Evolutionary conservation across 2,113 vertebrate genomes (phyloP).

Genomic region (Riparia riparia): DNA sequence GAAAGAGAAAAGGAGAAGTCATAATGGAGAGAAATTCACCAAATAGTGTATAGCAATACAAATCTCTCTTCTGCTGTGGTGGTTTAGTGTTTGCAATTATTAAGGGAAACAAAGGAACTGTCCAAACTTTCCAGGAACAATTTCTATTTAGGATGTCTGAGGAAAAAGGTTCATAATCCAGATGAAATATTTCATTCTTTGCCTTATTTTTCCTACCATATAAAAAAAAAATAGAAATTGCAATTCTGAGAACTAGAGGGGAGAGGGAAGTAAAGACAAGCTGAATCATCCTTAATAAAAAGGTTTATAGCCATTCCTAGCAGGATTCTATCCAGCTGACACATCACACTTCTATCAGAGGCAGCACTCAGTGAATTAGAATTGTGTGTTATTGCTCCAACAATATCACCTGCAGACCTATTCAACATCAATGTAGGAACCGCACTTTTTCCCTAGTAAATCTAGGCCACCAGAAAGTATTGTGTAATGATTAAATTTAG

Average conservation of each 20-base stretch:
- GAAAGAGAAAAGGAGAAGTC: neutral
- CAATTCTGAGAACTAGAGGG: neutral
- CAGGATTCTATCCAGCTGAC: conserved; percentile 14
- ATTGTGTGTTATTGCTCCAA: neutral
- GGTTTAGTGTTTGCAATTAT: neutral
- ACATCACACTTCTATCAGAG: neutral
- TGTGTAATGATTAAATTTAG: neutral
- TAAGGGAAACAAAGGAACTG: conserved; percentile 51
- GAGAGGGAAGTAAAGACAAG: neutral
- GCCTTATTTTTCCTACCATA: neutral
- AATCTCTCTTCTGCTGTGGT: neutral
- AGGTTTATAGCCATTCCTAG: conserved; percentile 2
- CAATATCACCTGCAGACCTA: neutral
- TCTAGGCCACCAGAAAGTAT: neutral
- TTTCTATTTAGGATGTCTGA: conserved; percentile 1
- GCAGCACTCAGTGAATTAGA: neutral
- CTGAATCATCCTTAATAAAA: conserved; percentile 22
- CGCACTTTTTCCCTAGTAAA: neutral
- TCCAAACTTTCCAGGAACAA: conserved; percentile 25
- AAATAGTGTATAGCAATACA: neutral
- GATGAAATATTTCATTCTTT: neutral
- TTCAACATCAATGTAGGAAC: neutral
- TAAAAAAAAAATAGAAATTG: neutral
- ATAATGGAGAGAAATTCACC: neutral
- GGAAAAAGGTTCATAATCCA: neutral